phyloP scores from a whole-genome alignment of 2,113 vertebrate species.

The Vulpes vulpes region DNA sequence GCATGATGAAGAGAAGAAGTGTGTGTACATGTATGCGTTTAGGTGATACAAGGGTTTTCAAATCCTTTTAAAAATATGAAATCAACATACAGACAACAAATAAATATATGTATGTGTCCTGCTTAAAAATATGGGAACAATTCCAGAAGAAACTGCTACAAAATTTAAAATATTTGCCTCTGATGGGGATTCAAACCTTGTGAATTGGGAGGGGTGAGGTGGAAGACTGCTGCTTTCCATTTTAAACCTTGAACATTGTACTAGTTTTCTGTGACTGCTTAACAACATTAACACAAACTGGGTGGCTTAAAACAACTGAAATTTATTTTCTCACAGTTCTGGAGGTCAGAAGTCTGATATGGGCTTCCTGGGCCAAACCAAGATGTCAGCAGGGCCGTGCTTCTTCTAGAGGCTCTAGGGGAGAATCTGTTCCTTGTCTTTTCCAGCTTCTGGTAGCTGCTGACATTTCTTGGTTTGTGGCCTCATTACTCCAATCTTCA shows the following conservation, averaged over 20 bases:
- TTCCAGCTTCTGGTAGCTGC: neutral
- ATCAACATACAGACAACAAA: neutral
- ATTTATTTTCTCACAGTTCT: neutral
- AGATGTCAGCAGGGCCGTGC: neutral
- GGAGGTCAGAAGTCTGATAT: neutral
- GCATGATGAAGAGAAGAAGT: neutral
- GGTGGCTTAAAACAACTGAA: neutral
- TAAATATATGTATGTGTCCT: neutral
- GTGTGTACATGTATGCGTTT: neutral
- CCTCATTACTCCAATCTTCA: neutral
- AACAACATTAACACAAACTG: neutral
- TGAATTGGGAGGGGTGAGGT: fast-evolving
- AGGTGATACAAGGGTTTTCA: neutral
- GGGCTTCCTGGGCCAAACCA: neutral
- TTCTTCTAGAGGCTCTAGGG: neutral
- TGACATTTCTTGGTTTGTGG: neutral
- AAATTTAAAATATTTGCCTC: conserved; percentile 40
- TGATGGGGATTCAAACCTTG: neutral
- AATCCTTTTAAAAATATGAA: neutral
- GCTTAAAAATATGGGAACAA: neutral
- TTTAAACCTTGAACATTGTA: neutral
- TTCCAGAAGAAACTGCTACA: neutral
- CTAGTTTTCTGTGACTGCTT: neutral
- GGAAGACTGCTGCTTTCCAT: neutral
- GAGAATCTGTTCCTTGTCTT: neutral